These are phyloP conservation scores for Drosophila quinaria DNA, from an alignment of 2,888 invertebrate genomes.

Conservation along the genomic window DNA sequence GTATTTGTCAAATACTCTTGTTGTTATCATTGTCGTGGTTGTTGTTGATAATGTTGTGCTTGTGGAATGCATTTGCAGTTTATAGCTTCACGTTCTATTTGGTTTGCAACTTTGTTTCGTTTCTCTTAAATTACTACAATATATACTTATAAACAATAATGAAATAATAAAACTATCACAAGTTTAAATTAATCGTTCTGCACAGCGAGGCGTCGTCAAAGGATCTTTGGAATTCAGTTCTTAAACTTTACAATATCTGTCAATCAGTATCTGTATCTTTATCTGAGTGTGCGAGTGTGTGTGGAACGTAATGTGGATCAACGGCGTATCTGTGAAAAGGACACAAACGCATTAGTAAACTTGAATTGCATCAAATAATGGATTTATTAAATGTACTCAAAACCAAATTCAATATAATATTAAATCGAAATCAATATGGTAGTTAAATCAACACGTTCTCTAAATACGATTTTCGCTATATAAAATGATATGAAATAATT, in stretches of 20 bases:
- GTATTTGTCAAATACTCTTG: constrained; percentile 30
- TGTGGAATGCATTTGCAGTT: constrained; percentile 71
- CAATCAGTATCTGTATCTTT: constrained; percentile 10
- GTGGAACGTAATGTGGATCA: constrained; percentile 51
- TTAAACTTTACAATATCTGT: constrained; percentile 8
- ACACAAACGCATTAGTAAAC: constrained; percentile 49
- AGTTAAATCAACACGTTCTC: not conserved
- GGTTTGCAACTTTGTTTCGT: constrained; percentile 54
- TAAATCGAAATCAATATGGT: constrained; percentile 8
- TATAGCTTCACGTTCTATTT: constrained; percentile 38
- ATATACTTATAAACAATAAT: constrained; percentile 13
- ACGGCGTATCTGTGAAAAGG: constrained; percentile 67
- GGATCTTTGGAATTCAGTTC: constrained; percentile 63
- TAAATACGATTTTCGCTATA: not conserved
- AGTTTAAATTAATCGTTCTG: constrained; percentile 39
- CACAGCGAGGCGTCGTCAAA: constrained; percentile 68
- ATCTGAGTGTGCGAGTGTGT: constrained; percentile 42
- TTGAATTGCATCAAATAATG: not conserved
- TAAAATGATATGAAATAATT: constrained; percentile 27
- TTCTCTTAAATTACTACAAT: constrained; percentile 38
- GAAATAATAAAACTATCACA: constrained; percentile 51
- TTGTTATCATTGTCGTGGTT: constrained; percentile 12
- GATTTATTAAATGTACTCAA: constrained; percentile 9
- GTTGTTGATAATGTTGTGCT: constrained; percentile 33
- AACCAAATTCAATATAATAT: constrained; percentile 4